phyloP scores from a whole-genome alignment of 1,140 invertebrate species.

The Andrena cerasifolii region DNA sequence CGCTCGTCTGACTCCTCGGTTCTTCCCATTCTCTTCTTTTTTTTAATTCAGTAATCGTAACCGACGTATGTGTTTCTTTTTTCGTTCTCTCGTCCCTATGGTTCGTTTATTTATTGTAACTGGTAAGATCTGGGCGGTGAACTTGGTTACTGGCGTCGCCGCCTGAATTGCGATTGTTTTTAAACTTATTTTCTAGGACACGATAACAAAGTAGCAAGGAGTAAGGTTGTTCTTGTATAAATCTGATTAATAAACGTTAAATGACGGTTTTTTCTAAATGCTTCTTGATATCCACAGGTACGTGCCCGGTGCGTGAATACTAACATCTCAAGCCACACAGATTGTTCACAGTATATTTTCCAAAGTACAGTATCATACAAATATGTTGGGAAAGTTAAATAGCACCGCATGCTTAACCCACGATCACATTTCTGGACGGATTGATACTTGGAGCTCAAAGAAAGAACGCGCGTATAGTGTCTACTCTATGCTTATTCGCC shows the following conservation, averaged over 20 bases:
- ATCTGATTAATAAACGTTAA: constrained; percentile 50
- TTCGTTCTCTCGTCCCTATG: neutral
- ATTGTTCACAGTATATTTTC: constrained; percentile 5
- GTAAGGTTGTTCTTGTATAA: constrained; percentile 56
- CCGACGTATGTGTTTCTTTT: neutral
- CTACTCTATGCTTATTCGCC: constrained; percentile 67
- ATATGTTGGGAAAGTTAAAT: constrained; percentile 4
- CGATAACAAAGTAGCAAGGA: constrained; percentile 9
- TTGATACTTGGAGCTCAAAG: neutral
- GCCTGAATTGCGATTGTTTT: constrained; percentile 9
- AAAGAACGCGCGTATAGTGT: neutral
- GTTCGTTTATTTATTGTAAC: constrained; percentile 30
- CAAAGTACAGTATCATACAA: constrained; percentile 35
- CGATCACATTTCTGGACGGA: constrained; percentile 43
- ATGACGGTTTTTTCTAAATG: constrained; percentile 46
- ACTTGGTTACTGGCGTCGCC: neutral
- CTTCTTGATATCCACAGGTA: neutral
- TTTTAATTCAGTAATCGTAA: constrained; percentile 7
- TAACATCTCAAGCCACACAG: neutral
- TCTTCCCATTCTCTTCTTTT: neutral
- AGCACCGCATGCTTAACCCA: neutral
- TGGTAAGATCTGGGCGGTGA: neutral
- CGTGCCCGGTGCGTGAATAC: neutral
- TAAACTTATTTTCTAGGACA: constrained; percentile 16
- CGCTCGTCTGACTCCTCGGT: neutral